A percentile compares a stretch with the other conserved stretches of the same genome.
Evolutionary conservation across 2,888 invertebrate species (phyloP).

Genomic region (Cabera pusaria): DNA sequence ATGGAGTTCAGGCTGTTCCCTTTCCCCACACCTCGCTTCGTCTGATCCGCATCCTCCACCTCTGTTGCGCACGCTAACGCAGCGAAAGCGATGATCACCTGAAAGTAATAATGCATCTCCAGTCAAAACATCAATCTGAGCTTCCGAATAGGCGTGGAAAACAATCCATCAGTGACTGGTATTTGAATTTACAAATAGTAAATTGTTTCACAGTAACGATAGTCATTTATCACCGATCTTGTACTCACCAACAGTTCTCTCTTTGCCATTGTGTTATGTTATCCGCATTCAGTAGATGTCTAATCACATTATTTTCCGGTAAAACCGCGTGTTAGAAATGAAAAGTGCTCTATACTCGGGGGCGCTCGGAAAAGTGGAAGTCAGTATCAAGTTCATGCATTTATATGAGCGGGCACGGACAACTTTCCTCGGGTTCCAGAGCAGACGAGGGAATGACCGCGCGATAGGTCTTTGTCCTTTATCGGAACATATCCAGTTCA

Average conservation of each 20-base stretch:
- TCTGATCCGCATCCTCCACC: conserved; percentile 67
- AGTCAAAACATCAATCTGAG: conserved; percentile 42
- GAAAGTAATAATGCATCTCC: conserved; percentile 41
- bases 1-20: conserved; percentile 64
- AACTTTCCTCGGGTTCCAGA: conserved; percentile 75
- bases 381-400: conserved; percentile 76
- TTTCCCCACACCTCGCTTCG: conserved; percentile 71
- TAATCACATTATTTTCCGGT: conserved; percentile 59
- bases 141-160: conserved; percentile 39
- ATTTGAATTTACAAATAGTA: conserved; percentile 22
- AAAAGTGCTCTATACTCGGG: conserved; percentile 66
- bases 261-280: conserved; percentile 52
- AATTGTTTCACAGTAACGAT: conserved; percentile 17
- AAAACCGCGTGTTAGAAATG: conserved; percentile 56
- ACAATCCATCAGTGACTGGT: conserved; percentile 48
- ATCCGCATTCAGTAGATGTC: conserved; percentile 27
- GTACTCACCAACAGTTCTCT: conserved; percentile 67
- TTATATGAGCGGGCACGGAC: conserved; percentile 68
- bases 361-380: conserved; percentile 70
- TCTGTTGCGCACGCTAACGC: conserved; percentile 61
- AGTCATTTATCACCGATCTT: conserved; percentile 12
- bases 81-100: conserved; percentile 64
- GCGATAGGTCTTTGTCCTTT: conserved; percentile 77
- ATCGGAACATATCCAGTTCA: conserved; percentile 68
- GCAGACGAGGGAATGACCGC: conserved; percentile 69